Evolutionary conservation across 2,888 invertebrate genomes (phyloP), one percentile per base, ranked within the genome.

Genomic region (Abrostola triplasia): DNA sequence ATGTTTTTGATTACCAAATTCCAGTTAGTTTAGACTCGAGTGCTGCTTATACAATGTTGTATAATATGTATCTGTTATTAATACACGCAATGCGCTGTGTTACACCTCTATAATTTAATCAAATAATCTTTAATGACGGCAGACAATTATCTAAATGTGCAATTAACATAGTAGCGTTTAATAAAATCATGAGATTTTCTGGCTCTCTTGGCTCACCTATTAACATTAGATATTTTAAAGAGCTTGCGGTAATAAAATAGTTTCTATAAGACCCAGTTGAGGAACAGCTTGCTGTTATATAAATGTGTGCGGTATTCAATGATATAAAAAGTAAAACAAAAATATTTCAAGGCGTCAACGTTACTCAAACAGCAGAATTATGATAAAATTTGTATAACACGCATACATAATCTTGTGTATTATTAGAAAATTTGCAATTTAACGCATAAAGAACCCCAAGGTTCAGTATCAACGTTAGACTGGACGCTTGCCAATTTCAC

Each of bases 401-500:
- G 67, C 72, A 67, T 75, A 59, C 68, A 79, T 81, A 80, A 80
- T 73, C 69, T 61, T 6, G 50, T 49, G 59, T 81, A 78, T 80
- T 82, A 77, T 78, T 77, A 77, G 74, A 77, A 73, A 79, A 78
- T 82, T 83, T 82, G 80, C 80, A 77, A 82, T 84, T 80, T 82
- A 75, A 81, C 80, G 65, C 76, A 71, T 81, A 76, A 79, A 73
- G 82, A 77, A 84, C 84, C 81, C 82, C 91, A 90, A 90, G 91
- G 90, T 87, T 87, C 83, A 76, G 79, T 81, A 84, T 72, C 73
- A 80, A 81, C 81, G 77, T 76, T 78, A 62, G 67, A 55, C 83
- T 90, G 92, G 90, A 84, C 9, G 6, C 1, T 24, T 51, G 91
- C 91, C 92, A 92, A 73, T 81, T 81, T 83, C 74, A 73, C 81